Conservation (phyloP, 2,797 vertebrate genomes). For the Buceros bicornis region DNA sequence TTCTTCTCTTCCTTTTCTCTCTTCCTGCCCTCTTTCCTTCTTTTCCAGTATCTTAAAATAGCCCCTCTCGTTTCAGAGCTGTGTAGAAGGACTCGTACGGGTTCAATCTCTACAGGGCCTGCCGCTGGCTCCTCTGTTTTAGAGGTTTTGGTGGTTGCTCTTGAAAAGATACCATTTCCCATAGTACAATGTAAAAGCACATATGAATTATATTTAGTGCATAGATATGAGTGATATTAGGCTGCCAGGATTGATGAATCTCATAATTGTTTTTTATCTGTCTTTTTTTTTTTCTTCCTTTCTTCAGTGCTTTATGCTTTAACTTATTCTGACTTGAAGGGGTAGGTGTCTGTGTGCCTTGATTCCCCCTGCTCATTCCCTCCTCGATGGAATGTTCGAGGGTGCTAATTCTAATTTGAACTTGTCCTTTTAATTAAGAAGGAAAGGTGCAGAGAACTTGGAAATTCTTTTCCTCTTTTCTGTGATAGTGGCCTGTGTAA, state of each 20-base stretch:
- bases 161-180: not conserved
- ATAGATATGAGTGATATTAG: not conserved
- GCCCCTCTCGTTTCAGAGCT: not conserved
- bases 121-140: not conserved
- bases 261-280: not conserved
- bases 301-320: not conserved
- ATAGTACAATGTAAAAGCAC: not conserved
- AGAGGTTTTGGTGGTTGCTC: not conserved
- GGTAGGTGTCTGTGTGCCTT: not conserved
- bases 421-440: not conserved
- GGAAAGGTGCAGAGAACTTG: not conserved
- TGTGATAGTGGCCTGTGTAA: not conserved
- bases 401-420: not conserved
- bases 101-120: conserved; percentile 8
- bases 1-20: not conserved
- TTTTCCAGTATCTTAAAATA: conserved; percentile 22
- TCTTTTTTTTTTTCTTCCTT: not conserved
- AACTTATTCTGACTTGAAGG: not conserved
- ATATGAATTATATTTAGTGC: not conserved
- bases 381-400: not conserved
- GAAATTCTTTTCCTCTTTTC: not conserved
- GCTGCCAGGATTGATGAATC: not conserved
- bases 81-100: not conserved
- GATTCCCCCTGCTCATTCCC: not conserved
- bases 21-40: not conserved